Conservation (phyloP, 1,140 invertebrate species). For the Bombus affinis region DNA sequence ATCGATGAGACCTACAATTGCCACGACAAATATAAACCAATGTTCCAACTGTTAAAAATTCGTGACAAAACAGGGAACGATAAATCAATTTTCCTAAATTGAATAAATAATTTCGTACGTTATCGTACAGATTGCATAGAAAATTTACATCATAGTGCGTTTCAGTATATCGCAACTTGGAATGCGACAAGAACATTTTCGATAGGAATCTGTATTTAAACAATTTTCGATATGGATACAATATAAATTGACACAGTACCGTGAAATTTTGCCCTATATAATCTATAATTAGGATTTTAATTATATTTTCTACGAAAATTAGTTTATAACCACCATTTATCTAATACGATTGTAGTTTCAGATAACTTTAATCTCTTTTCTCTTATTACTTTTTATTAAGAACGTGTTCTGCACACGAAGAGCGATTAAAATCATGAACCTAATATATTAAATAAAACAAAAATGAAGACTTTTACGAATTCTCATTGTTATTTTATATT, state of each 20-base stretch:
- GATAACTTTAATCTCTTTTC: neutral
- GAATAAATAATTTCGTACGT: neutral
- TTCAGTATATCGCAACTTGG: neutral
- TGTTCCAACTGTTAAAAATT: neutral
- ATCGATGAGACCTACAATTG: neutral
- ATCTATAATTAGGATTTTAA: neutral
- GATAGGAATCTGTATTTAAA: neutral
- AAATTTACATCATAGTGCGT: neutral
- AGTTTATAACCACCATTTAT: neutral
- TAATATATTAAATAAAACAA: neutral
- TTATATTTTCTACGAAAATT: neutral
- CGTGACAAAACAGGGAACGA: neutral
- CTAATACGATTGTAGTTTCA: neutral
- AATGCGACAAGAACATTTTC: neutral
- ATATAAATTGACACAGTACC: neutral
- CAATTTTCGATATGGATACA: too few relatives aligned
- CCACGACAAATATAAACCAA: neutral
- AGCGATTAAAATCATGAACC: neutral
- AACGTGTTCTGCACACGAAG: neutral
- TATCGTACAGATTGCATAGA: neutral
- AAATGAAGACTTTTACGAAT: neutral
- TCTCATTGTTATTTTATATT: neutral
- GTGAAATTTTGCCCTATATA: neutral
- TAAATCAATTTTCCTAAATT: neutral
- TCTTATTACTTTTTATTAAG: neutral